These are phyloP conservation scores for Pocota personata DNA, from an alignment of 2,888 invertebrate species.

Conservation along the genomic window DNA sequence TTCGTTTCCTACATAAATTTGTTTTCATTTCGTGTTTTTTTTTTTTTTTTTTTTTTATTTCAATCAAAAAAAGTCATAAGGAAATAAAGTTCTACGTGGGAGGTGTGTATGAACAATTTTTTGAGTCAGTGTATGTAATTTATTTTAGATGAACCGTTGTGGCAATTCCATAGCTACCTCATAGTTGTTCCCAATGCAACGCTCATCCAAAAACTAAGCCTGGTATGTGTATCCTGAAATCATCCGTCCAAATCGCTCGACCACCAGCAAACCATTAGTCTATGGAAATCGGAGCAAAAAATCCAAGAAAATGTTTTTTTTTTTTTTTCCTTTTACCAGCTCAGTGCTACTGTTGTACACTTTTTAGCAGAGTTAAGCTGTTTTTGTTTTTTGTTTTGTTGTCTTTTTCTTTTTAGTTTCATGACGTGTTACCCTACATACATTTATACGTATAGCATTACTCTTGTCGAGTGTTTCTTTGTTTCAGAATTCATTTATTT, in stretches of 20 bases:
- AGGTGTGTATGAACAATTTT: too few species aligned
- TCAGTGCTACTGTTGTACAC: neutral
- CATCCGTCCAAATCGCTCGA: neutral
- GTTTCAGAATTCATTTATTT: neutral
- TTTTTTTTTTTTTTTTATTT: too few species aligned
- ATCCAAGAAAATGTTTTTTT: neutral
- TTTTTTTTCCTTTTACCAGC: too few species aligned
- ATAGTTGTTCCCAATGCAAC: neutral
- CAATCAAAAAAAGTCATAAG: too few species aligned
- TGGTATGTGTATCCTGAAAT: neutral
- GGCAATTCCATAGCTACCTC: neutral
- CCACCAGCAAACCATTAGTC: slow-evolving; percentile 3
- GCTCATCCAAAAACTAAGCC: neutral
- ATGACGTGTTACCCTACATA: neutral
- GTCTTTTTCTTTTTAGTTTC: neutral
- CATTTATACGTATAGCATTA: neutral
- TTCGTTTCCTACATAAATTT: too few species aligned
- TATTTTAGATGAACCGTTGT: too few species aligned
- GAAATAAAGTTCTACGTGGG: too few species aligned
- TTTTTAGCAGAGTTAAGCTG: neutral
- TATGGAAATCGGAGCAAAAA: neutral
- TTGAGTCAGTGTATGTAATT: too few species aligned
- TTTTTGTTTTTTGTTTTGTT: neutral
- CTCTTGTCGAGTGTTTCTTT: neutral
- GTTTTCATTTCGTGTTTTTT: too few species aligned